phyloP scores from a whole-genome alignment of 2,797 vertebrate genomes.

The Acrocephalus scirpaceus region DNA sequence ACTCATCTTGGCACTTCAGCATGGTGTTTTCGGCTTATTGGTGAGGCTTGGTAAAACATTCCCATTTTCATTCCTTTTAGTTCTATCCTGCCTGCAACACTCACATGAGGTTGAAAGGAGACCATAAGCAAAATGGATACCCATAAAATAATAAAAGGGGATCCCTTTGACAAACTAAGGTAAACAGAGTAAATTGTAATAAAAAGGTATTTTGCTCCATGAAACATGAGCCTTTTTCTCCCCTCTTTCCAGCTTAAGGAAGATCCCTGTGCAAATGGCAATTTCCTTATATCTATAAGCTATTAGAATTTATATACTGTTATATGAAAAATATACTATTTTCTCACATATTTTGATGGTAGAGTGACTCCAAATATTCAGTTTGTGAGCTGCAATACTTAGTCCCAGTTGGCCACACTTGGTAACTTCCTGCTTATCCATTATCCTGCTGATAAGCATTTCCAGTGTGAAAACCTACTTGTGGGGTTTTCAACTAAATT shows the following conservation, averaged over 20 bases:
- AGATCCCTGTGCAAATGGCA: neutral
- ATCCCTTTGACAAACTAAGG: neutral
- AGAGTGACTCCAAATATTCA: neutral
- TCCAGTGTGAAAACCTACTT: neutral
- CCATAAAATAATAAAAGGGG: neutral
- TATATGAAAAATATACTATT: neutral
- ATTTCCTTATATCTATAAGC: neutral
- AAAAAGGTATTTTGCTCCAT: neutral
- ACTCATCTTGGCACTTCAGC: neutral
- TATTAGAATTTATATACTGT: neutral
- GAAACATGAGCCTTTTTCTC: neutral
- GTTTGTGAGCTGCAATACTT: neutral
- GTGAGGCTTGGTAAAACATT: neutral
- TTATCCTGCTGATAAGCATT: neutral
- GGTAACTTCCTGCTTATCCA: neutral
- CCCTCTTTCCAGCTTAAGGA: neutral
- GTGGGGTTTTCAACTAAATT: neutral
- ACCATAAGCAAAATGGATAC: neutral
- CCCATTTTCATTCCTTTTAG: neutral
- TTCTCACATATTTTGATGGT: neutral
- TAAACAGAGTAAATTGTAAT: neutral
- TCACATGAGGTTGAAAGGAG: neutral
- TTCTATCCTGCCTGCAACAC: neutral
- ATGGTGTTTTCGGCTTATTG: fast-evolving
- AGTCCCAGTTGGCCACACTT: neutral